Percentiles rank a stretch among this genome's conserved stretches.
Conservation (phyloP, 2,888 invertebrate genomes). For the Craniophora ligustri region DNA sequence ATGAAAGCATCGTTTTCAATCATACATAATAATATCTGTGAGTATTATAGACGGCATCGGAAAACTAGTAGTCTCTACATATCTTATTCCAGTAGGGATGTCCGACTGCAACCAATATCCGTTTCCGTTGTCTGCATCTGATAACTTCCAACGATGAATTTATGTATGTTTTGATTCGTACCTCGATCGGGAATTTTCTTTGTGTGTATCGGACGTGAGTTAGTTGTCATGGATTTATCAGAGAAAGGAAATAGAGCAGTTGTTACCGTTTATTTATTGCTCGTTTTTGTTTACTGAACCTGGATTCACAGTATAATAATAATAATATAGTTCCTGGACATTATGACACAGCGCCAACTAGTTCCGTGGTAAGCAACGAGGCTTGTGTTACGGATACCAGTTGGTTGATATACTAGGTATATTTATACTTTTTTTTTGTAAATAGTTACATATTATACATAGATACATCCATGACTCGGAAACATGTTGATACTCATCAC, state of each 20-base stretch:
- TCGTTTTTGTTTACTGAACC: no score
- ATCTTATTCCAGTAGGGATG: conserved; percentile 39
- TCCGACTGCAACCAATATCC: conserved; percentile 62
- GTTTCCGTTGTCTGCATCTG: conserved; percentile 55
- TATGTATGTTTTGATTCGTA: conserved; percentile 30
- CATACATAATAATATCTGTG: not conserved
- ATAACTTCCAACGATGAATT: conserved; percentile 54
- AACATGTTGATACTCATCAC: no score
- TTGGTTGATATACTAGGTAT: no score
- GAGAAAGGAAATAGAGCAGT: not conserved
- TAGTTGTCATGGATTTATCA: conserved; percentile 8
- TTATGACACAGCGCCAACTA: no score
- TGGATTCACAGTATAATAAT: no score
- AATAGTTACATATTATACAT: no score
- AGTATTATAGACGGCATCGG: not conserved
- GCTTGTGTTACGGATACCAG: no score
- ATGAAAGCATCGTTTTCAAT: conserved; percentile 13
- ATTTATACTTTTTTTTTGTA: no score
- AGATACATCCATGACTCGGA: no score
- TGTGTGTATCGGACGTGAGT: conserved; percentile 23
- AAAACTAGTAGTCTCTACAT: conserved; percentile 9
- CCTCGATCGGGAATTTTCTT: not conserved
- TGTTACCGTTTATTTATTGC: no score
- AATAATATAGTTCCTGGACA: no score
- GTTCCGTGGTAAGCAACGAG: no score